phyloP scores from a whole-genome alignment of 2,797 vertebrate species.

The Notamacropus eugenii region DNA sequence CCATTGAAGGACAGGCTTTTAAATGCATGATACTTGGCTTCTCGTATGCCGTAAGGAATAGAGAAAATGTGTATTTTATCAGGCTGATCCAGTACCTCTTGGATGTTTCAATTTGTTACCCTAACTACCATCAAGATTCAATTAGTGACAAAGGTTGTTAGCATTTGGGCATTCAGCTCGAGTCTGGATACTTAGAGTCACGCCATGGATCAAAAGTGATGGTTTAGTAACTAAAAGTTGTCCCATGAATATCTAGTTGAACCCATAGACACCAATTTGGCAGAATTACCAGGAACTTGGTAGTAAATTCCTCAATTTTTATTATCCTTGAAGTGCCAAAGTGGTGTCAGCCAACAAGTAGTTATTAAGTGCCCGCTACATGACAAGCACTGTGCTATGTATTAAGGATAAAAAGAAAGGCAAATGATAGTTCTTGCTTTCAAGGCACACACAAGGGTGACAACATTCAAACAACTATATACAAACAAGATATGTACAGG shows the following conservation, averaged over 20 bases:
- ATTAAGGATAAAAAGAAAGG: not conserved
- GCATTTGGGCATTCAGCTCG: not conserved
- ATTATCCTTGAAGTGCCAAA: not conserved
- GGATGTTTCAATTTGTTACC: not conserved
- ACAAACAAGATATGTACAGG: not conserved
- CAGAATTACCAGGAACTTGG: not conserved
- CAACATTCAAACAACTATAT: not conserved
- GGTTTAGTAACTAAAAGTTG: not conserved
- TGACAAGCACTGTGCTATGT: not conserved
- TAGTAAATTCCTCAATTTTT: not conserved
- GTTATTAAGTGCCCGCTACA: not conserved
- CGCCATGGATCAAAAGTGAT: not conserved
- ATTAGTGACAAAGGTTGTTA: not conserved
- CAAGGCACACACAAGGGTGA: not conserved
- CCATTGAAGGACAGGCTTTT: slow-evolving; percentile 47
- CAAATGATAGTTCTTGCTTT: not conserved
- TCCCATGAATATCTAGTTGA: not conserved
- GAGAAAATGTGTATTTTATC: not conserved
- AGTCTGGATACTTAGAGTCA: not conserved
- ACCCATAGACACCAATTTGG: not conserved
- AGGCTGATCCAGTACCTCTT: not conserved
- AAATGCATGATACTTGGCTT: slow-evolving; percentile 30
- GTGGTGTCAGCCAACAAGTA: not conserved
- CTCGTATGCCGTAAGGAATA: not conserved
- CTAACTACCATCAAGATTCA: not conserved